Conservation (phyloP, 2,113 vertebrate genomes). For the Chionodraco myersi region DNA sequence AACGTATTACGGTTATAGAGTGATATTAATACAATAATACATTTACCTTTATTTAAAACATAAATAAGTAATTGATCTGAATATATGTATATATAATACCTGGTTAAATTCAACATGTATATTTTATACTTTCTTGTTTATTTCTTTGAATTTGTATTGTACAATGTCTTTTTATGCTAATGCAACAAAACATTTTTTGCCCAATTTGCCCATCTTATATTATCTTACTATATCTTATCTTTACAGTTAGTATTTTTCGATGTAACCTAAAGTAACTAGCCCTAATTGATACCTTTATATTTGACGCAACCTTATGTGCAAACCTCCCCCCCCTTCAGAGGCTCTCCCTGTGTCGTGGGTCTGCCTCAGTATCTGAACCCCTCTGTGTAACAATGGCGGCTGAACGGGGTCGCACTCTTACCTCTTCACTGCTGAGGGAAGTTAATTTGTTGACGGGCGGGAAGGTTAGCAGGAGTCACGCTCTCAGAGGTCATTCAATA, state of each 20-base stretch:
- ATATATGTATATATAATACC: too few relatives aligned
- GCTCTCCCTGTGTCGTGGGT: conserved; percentile 34
- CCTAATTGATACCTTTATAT: neutral
- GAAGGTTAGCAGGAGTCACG: conserved; percentile 73
- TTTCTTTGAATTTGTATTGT: too few relatives aligned
- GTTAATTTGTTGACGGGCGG: conserved; percentile 73
- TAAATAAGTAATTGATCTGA: too few relatives aligned
- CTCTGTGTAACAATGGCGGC: conserved; percentile 39
- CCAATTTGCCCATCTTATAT: too few relatives aligned
- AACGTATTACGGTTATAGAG: too few relatives aligned
- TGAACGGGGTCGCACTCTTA: conserved; percentile 40
- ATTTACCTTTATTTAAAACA: too few relatives aligned
- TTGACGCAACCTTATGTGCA: neutral
- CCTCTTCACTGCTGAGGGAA: conserved; percentile 62
- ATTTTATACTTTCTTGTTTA: too few relatives aligned
- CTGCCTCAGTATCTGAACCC: conserved; percentile 40
- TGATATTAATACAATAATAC: too few relatives aligned
- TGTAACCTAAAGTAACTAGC: neutral
- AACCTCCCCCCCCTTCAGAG: neutral
- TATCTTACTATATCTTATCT: too few relatives aligned
- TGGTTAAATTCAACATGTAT: too few relatives aligned
- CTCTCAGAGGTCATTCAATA: conserved; percentile 85
- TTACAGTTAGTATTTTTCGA: neutral
- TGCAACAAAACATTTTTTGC: too few relatives aligned
- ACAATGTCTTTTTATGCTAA: too few relatives aligned